phyloP scores from a whole-genome alignment of 1,140 invertebrate species.

The Calliopsis andreniformis region DNA sequence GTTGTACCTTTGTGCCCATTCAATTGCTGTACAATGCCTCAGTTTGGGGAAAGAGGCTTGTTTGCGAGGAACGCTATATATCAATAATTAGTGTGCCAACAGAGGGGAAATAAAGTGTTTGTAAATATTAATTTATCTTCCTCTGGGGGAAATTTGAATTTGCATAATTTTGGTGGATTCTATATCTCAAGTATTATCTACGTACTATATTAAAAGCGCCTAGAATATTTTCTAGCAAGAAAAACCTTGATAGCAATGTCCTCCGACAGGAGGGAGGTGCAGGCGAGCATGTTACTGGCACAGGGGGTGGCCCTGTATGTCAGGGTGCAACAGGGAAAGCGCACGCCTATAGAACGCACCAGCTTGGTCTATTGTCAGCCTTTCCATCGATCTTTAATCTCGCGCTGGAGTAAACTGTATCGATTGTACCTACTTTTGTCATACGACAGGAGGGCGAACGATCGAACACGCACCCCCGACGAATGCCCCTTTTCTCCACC shows the following conservation, averaged over 20 bases:
- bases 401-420: conserved; percentile 58
- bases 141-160: too few relatives aligned
- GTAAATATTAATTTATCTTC: too few relatives aligned
- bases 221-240: too few relatives aligned
- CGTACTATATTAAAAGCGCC: too few relatives aligned
- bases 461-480: neutral
- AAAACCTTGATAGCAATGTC: neutral
- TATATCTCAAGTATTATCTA: too few relatives aligned
- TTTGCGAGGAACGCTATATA: neutral
- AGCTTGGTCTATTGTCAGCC: conserved; percentile 53
- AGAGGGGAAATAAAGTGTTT: neutral
- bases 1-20: conserved; percentile 14
- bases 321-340: conserved; percentile 28
- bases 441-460: conserved; percentile 2
- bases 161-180: too few relatives aligned
- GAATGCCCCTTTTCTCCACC: neutral
- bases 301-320: conserved; percentile 1
- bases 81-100: neutral
- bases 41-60: neutral
- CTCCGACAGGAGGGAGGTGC: neutral
- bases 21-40: neutral
- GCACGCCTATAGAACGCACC: conserved; percentile 52
- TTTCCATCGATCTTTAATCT: conserved; percentile 69
- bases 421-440: conserved; percentile 63
- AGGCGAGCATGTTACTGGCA: conserved; percentile 33